These are phyloP conservation scores for Polymixis flavicincta DNA, from an alignment of 2,888 invertebrate genomes.

Conservation along the genomic window DNA sequence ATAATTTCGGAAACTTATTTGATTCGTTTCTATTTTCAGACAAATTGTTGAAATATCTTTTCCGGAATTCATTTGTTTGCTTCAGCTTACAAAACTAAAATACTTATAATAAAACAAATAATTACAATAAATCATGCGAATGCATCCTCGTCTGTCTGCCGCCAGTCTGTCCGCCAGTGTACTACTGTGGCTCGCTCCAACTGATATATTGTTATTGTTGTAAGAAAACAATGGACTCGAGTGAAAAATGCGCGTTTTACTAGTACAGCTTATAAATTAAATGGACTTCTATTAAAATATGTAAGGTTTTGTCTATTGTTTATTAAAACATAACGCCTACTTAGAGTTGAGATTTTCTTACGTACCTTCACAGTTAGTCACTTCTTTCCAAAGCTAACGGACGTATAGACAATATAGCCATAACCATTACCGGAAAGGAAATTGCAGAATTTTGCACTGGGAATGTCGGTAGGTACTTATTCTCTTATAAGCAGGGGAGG, in stretches of 20 bases:
- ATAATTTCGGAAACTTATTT: not conserved
- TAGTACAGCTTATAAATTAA: constrained; percentile 41
- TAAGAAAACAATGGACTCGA: constrained; percentile 57
- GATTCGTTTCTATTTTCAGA: not conserved
- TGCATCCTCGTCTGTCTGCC: constrained; percentile 43
- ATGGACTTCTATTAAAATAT: constrained; percentile 27
- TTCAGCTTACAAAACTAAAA: constrained; percentile 30
- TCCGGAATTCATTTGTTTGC: not conserved
- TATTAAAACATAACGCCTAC: too few species aligned
- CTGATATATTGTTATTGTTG: constrained; percentile 69
- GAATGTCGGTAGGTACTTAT: not conserved
- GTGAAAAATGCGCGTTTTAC: constrained; percentile 60
- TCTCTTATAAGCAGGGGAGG: too few species aligned
- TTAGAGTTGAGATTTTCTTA: not conserved
- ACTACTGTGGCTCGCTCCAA: constrained; percentile 45
- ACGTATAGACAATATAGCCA: not conserved
- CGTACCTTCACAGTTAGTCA: not conserved
- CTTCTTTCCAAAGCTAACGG: not conserved
- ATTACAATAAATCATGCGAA: constrained; percentile 43
- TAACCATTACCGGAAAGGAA: constrained; percentile 7
- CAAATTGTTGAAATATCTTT: not conserved
- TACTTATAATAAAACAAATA: constrained; percentile 26
- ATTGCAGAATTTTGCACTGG: not conserved
- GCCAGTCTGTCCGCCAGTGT: constrained; percentile 57
- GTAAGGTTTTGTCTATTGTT: not conserved